Percentiles rank a stretch among this genome's conserved stretches.
These are phyloP conservation scores for Pandion haliaetus DNA, from an alignment of 2,113 vertebrate genomes.

Conservation along the genomic window DNA sequence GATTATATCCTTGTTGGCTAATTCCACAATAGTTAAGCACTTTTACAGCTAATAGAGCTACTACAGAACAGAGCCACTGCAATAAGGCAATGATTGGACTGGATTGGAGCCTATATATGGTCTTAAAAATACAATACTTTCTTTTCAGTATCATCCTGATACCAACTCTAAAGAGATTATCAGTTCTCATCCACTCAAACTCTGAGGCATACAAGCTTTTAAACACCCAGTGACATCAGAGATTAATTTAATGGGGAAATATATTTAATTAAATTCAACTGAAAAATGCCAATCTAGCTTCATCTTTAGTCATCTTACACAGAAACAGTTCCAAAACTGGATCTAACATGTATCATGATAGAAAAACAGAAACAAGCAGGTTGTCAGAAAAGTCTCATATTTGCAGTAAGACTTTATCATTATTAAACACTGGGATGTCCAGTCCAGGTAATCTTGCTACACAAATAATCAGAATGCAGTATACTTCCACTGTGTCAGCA, in stretches of 20 bases:
- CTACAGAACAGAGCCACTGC: not conserved
- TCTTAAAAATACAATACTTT: not conserved
- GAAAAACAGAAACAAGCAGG: not conserved
- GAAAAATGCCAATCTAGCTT: not conserved
- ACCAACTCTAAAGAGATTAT: not conserved
- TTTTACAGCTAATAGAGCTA: not conserved
- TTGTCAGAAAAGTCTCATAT: not conserved
- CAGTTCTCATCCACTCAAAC: not conserved
- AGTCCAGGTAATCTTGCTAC: not conserved
- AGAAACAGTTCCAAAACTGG: not conserved
- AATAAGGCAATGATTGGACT: not conserved
- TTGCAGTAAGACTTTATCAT: not conserved
- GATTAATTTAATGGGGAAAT: not conserved
- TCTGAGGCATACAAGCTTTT: not conserved
- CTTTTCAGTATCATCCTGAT: not conserved
- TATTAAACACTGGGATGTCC: not conserved
- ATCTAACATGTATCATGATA: not conserved
- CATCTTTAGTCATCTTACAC: not conserved
- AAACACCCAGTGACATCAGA: not conserved
- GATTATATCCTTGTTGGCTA: not conserved
- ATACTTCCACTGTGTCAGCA: not conserved
- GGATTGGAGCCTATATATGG: not conserved
- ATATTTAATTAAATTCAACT: not conserved
- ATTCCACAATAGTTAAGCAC: not conserved
- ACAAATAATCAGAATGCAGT: not conserved